A percentile compares a stretch with the other conserved stretches of the same genome.
phyloP scores from a whole-genome alignment of 2,888 invertebrate species.

The Cylindroiulus punctatus region DNA sequence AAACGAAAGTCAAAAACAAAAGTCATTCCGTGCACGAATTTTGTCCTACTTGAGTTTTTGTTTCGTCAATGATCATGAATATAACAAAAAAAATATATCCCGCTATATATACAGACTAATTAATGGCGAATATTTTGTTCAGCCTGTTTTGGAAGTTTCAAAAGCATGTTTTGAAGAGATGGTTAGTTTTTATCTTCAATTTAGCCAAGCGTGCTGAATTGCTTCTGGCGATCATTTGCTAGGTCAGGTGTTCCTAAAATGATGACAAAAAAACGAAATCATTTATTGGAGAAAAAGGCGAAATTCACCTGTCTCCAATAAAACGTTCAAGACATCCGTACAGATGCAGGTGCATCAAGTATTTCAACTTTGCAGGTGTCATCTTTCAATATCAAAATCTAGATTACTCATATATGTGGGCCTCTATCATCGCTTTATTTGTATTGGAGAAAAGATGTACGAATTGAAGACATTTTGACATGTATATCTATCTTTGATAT shows the following conservation, averaged over 20 bases:
- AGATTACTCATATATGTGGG: background rate
- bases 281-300: constrained; percentile 8
- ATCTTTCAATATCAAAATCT: constrained; percentile 24
- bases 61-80: constrained; percentile 2
- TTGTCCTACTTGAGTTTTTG: constrained; percentile 12
- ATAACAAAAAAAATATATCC: background rate
- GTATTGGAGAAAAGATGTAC: background rate
- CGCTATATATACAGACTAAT: constrained; percentile 22
- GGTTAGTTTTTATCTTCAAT: constrained; percentile 39
- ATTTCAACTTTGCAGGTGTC: background rate
- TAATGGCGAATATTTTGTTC: constrained; percentile 16
- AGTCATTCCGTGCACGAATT: background rate
- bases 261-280: background rate
- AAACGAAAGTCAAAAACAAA: background rate
- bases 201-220: constrained; percentile 10
- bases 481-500: background rate
- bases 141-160: background rate
- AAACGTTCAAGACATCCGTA: background rate
- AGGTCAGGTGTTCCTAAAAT: constrained; percentile 35
- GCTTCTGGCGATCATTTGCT: constrained; percentile 17
- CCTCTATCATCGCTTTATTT: background rate
- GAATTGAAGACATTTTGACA: background rate
- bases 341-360: constrained; percentile 12
- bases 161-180: background rate
- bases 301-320: constrained; percentile 45